Base-by-base conservation (phyloP, 35 echinoderm and acorn worm genomes). In the Strongylocentrotus purpuratus region DNA sequence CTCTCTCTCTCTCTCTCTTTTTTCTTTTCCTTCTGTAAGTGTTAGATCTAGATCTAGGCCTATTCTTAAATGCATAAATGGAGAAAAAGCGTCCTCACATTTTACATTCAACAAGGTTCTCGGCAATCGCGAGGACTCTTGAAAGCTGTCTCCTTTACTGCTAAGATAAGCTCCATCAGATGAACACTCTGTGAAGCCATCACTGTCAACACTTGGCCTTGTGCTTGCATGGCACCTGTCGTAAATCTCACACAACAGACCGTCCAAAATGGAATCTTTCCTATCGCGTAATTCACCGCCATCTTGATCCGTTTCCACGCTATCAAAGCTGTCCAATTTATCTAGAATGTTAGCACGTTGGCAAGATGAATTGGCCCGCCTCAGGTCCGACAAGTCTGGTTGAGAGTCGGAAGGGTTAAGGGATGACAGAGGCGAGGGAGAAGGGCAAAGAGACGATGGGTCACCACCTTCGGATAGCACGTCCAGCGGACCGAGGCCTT, bases 111-210 rank as follows among this genome's bases (percentile, higher is more conserved):
- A 61, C 55, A 94, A 50, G 45, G 98, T 94, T 91, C 95, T 94
- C 5, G 96, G 96, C 41, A 99, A 94, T 20, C 97, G 87, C 13
- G 95, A 95, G 1, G 93, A 95, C 91, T 97, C 96, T 88, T 97
- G 95, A 59, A 97, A 99, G 92, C 98, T 97, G 48, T 99, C 98
- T 32, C 98, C 98, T 96, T 97, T 99, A 78, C 98, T 99, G 90
- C 96, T 97, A 11, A 97, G 96, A 85, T 99, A 97, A 22, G 97
- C 97, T 70, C 96, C 98, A 33, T 99, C 98, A 20, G 98, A 99
- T 14, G 98, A 99, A 95, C 95, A 99, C 88, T 99, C 98, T 9
- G 98, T 99, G 17, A 97, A 97, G 22, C 98, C 98, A 97, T 99
- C 98, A 85, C 98, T 99, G 86, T 99, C 98, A 33, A 97, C 95